Evolutionary conservation across 2,797 vertebrate genomes (phyloP).

Genomic region (Anabacerthia variegaticeps): DNA sequence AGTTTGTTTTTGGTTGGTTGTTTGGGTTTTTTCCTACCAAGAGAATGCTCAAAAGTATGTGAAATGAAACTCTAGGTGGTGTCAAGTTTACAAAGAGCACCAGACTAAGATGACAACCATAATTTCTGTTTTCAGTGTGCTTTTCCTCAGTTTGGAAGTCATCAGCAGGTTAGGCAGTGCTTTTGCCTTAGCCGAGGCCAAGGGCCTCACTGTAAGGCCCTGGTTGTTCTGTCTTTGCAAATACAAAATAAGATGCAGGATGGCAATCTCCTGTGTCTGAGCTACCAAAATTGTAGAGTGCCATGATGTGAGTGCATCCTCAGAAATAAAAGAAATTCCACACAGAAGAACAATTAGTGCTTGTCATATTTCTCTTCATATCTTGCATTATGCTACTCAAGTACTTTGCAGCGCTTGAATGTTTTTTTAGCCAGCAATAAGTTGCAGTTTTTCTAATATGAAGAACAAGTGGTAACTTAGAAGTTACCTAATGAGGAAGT

Average conservation of each 20-base stretch:
- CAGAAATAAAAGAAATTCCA: neutral
- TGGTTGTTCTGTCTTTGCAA: neutral
- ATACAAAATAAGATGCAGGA: neutral
- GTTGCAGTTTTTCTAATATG: neutral
- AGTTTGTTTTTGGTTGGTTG: neutral
- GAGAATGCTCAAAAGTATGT: neutral
- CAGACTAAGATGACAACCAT: neutral
- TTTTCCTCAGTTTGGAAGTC: neutral
- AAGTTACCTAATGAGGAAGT: neutral
- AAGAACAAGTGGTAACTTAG: neutral
- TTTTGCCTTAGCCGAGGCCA: neutral
- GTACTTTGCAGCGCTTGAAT: neutral
- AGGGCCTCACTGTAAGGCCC: neutral
- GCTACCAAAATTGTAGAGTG: neutral
- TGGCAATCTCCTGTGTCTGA: neutral
- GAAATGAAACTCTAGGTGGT: neutral
- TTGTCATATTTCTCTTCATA: neutral
- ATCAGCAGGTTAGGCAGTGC: neutral
- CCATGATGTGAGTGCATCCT: neutral
- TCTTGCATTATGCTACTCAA: neutral
- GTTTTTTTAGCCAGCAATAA: neutral
- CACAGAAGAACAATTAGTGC: neutral
- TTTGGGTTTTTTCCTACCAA: neutral
- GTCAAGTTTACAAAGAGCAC: neutral
- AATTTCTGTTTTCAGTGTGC: neutral